Conservation (phyloP, 2,113 vertebrate species). For the Nycticorax nycticorax region DNA sequence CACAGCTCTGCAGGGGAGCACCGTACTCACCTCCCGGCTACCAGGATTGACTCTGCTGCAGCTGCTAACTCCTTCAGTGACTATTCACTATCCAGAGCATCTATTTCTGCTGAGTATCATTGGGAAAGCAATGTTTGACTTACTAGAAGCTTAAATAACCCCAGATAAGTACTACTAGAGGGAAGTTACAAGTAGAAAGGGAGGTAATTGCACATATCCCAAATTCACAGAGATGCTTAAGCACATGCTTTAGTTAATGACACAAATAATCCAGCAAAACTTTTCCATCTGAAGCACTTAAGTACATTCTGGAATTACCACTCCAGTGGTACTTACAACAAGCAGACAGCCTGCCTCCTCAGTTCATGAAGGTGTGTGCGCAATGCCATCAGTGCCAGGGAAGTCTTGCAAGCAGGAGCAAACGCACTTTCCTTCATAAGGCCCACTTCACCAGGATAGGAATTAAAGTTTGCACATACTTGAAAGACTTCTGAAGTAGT, state of each 20-base stretch:
- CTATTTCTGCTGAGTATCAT: neutral
- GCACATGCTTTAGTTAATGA: neutral
- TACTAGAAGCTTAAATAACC: neutral
- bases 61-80: neutral
- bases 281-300: neutral
- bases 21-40: fast-evolving
- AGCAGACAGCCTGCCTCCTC: neutral
- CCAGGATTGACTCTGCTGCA: neutral
- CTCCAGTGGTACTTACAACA: neutral
- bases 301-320: neutral
- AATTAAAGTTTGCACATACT: neutral
- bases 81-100: neutral
- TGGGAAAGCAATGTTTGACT: neutral
- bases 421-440: neutral
- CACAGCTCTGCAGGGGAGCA: neutral
- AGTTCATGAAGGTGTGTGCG: fast-evolving
- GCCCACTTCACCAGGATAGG: neutral
- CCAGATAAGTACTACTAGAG: neutral
- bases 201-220: neutral
- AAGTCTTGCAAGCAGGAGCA: neutral
- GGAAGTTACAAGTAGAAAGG: neutral
- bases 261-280: neutral
- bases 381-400: neutral
- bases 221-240: neutral
- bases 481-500: neutral